A percentile compares a stretch with the other conserved stretches of the same genome.
Conservation (phyloP, 1,140 invertebrate genomes). For the Penaeus japonicus region DNA sequence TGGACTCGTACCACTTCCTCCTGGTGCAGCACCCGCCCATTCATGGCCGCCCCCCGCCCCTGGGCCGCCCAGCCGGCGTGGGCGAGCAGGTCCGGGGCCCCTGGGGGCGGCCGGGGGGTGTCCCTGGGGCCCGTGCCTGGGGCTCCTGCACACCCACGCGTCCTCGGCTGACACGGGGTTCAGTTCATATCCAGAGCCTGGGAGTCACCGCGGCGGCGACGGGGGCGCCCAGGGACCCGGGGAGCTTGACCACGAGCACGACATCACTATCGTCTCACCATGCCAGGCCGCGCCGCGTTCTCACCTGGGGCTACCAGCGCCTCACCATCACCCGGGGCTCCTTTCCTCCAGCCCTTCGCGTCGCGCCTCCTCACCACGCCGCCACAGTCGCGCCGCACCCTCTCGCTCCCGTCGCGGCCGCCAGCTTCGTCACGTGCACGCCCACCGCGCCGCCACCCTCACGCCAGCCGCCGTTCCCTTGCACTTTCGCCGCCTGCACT, state of each 20-base stretch:
- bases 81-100: conserved; percentile 58
- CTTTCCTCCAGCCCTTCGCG: background rate
- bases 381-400: conserved; percentile 22
- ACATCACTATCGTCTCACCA: conserved; percentile 16
- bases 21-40: conserved; percentile 56
- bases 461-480: too few species aligned
- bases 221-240: conserved; percentile 30
- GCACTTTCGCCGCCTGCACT: background rate
- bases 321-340: background rate
- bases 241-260: conserved; percentile 14
- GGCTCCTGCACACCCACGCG: conserved; percentile 50
- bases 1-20: conserved; percentile 55
- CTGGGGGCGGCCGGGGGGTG: conserved; percentile 60
- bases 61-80: conserved; percentile 57
- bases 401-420: conserved; percentile 6
- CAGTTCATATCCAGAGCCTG: conserved; percentile 47
- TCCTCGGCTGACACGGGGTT: conserved; percentile 47
- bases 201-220: conserved; percentile 47
- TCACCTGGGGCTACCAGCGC: background rate
- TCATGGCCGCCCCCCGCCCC: conserved; percentile 59
- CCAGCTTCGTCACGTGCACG: background rate
- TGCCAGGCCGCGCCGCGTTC: background rate
- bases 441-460: too few species aligned
- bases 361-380: background rate
- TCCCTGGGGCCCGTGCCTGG: conserved; percentile 59